A percentile compares a stretch with the other conserved stretches of the same genome.
These are phyloP conservation scores for Acropora tenuis DNA, from an alignment of 64 coral and sea anemone species.

Conservation along the genomic window DNA sequence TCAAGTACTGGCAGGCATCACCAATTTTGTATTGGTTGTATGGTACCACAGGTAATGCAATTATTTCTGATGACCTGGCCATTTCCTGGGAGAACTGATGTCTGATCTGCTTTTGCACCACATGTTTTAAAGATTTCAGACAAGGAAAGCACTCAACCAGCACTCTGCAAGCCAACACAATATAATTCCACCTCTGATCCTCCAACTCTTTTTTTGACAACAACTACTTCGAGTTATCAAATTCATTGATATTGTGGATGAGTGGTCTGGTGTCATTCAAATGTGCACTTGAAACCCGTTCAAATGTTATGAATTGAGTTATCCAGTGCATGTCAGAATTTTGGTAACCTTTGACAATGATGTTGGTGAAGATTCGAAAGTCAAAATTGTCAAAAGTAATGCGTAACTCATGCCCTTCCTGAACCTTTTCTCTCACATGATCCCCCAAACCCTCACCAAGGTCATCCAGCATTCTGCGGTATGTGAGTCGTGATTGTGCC, in stretches of 20 bases:
- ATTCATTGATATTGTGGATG: neutral
- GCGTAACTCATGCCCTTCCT: neutral
- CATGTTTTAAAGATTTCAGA: neutral
- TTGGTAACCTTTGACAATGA: constrained; percentile 41
- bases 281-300: constrained; percentile 32
- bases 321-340: constrained; percentile 72
- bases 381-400: constrained; percentile 68
- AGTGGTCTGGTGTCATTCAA: neutral
- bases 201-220: neutral
- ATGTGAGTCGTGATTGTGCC: constrained; percentile 42
- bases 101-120: neutral
- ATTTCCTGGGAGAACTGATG: neutral
- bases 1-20: neutral
- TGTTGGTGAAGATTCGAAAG: constrained; percentile 56
- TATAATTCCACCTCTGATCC: neutral
- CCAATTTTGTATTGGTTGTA: constrained; percentile 34
- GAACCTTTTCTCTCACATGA: neutral
- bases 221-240: neutral
- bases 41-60: constrained; percentile 54
- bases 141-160: neutral
- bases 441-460: neutral
- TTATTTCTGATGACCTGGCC: constrained; percentile 32
- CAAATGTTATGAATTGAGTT: constrained; percentile 47
- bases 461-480: constrained; percentile 46
- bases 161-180: neutral